Base-by-base conservation (phyloP, 1,140 invertebrate genomes). In the Drosophila serrata region DNA sequence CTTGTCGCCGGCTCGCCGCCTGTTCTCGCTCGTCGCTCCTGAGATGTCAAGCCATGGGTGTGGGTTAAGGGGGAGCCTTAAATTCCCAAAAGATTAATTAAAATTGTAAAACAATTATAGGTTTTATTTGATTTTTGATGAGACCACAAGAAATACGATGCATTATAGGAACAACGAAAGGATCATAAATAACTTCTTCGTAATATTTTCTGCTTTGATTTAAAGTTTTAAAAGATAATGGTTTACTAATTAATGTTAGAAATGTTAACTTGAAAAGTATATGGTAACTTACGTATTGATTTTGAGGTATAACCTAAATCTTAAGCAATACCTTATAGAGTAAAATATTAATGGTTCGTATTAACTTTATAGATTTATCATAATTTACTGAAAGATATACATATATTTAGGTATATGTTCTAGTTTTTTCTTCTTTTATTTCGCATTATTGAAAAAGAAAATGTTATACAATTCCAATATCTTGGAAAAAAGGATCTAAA, bases 1-100 rank as follows among this genome's bases (percentile, higher is more conserved):
- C 85, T 88, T 87, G 80, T 87, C 84, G 79, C 62, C 84, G 67
- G 81, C 63, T 49, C 68, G 55, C 43, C 57, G 69, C 58, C 69
- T 37, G 68, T 62, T 45, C 68, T 40, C 35, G 39, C 68, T 49
- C 43, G 48, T 35, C 33, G 43, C 53, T 46, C 39, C 22, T 27
- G 68, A 24, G 33, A 46, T 33, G 22, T 22, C 27, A 31, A 31
- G 51, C n/a, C 68, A 72, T 37, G 68, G 68, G 42, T 27, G 64
- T 39, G 4, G 3, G 19, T 13, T 7, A 3, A 35, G 17, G 15
- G 45, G 22, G 6, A 7, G 12, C 3, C 12, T 19, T 15, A 15
- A 24, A 3, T 15, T 7, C 12, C n/a, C 2, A 33, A 33, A 22
- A 6, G 17, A 13, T 35, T 33, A 15, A 33, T 35, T 19, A 19